These are phyloP conservation scores for Phaethon lepturus DNA, from an alignment of 2,113 vertebrate species.

Conservation along the genomic window DNA sequence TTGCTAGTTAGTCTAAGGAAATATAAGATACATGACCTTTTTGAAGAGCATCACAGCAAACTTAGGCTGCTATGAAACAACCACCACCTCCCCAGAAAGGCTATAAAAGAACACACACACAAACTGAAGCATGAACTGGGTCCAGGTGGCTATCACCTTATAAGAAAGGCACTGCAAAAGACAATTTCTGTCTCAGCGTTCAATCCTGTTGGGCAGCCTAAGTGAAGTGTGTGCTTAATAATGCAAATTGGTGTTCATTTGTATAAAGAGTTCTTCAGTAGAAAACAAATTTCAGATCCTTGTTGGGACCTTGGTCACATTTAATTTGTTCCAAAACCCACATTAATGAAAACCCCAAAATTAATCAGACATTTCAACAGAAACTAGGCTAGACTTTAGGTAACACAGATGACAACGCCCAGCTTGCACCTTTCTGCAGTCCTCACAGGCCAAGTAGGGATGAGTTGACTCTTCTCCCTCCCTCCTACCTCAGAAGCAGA, in stretches of 20 bases:
- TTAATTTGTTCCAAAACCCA: constrained; percentile 42
- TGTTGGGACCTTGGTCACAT: not conserved
- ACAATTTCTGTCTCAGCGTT: not conserved
- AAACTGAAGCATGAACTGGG: not conserved
- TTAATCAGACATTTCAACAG: constrained; percentile 7
- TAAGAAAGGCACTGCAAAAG: not conserved
- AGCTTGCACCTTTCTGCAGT: not conserved
- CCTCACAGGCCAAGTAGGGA: not conserved
- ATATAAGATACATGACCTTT: not conserved
- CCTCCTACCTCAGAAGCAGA: not conserved
- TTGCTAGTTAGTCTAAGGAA: not conserved
- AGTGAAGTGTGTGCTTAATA: accelerated
- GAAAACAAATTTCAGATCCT: constrained; percentile 7
- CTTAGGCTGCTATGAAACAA: not conserved
- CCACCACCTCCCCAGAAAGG: not conserved
- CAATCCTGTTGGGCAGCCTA: not conserved
- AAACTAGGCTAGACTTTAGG: constrained; percentile 6
- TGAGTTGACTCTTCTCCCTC: not conserved
- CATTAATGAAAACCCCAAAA: not conserved
- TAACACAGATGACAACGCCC: not conserved
- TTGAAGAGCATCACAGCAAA: not conserved
- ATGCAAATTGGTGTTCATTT: constrained; percentile 1
- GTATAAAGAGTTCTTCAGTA: not conserved
- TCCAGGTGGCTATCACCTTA: not conserved
- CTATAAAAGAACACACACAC: not conserved